Percentiles rank a stretch among this genome's conserved stretches.
These are phyloP conservation scores for Pangasius mekongensis DNA, from an alignment of 2,797 vertebrate species.

Conservation along the genomic window DNA sequence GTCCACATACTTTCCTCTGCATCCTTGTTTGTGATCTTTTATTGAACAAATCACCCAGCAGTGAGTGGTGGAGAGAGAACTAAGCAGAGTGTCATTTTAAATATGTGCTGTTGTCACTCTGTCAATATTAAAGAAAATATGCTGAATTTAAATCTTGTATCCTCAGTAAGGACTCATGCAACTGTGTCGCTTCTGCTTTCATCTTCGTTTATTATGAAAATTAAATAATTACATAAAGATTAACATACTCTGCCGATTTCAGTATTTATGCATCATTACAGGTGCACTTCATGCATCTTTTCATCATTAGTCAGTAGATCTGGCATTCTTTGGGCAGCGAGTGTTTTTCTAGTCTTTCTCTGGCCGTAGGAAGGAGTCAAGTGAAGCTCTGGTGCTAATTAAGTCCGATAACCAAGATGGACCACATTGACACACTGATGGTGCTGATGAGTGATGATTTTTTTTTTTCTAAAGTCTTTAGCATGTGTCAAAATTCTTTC, in stretches of 20 bases:
- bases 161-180: not conserved
- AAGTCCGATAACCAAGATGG: conserved; percentile 28
- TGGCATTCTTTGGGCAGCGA: not conserved
- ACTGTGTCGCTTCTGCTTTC: not conserved
- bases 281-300: not conserved
- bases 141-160: too few species aligned
- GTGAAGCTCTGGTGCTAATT: conserved; percentile 34
- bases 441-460: conserved; percentile 17
- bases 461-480: conserved; percentile 20
- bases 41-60: conserved; percentile 22
- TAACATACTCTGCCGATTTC: not conserved
- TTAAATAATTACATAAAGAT: not conserved
- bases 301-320: conserved; percentile 10
- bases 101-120: not conserved
- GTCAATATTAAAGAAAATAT: not conserved
- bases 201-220: not conserved
- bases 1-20: not conserved
- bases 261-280: not conserved
- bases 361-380: conserved; percentile 7
- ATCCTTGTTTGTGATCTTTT: conserved; percentile 42
- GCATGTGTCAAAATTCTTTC: conserved; percentile 40
- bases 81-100: conserved; percentile 19
- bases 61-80: not conserved
- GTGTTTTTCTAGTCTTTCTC: not conserved
- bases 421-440: not conserved